Evolutionary conservation across 2,797 vertebrate species (phyloP).

Genomic region (Alcedo quadribrachys): DNA sequence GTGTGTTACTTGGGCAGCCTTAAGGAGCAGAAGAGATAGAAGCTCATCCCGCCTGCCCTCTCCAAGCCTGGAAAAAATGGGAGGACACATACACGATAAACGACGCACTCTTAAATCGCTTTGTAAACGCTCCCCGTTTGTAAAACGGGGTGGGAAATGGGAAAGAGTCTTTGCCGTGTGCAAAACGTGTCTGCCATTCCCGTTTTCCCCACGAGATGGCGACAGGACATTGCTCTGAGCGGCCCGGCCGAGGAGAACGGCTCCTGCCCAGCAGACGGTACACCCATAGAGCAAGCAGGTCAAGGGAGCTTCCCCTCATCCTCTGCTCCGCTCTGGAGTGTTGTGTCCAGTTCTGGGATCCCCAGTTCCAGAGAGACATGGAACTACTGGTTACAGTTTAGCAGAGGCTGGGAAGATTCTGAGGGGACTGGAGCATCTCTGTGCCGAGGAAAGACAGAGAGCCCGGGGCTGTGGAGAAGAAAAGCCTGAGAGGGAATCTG

Average conservation of each 20-base stretch:
- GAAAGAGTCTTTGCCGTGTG: background rate
- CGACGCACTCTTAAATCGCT: too few relatives aligned
- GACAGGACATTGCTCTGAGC: background rate
- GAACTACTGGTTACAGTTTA: background rate
- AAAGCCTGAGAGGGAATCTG: background rate
- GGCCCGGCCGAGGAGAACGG: background rate
- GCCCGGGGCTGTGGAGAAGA: background rate
- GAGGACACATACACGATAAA: too few relatives aligned
- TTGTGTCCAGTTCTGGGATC: background rate
- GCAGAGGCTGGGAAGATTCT: background rate
- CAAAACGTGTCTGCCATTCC: background rate
- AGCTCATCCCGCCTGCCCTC: background rate
- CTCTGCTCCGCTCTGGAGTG: background rate
- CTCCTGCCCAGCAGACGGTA: too few relatives aligned
- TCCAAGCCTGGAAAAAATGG: too few relatives aligned
- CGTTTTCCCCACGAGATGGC: background rate
- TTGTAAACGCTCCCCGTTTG: background rate
- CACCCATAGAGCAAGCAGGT: rapidly evolving
- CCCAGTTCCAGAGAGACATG: background rate
- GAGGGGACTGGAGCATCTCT: background rate
- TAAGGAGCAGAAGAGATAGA: background rate
- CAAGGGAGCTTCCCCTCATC: background rate
- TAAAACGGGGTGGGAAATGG: background rate
- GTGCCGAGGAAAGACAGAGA: background rate
- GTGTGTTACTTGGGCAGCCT: background rate